Evolutionary conservation across 2,888 invertebrate genomes (phyloP).

Genomic region (Cybosia mesomella): DNA sequence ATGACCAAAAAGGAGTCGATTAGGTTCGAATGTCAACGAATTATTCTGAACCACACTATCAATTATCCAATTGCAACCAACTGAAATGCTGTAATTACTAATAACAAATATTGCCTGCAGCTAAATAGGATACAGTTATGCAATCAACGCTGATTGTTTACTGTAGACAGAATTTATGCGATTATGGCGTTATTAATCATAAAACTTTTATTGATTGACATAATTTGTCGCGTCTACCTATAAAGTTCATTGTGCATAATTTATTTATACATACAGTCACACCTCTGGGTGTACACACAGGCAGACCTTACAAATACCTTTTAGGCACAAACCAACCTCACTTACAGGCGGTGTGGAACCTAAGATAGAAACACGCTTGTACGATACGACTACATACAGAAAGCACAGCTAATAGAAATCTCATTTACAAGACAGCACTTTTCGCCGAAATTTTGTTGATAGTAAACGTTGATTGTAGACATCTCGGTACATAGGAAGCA

Average conservation of each 20-base stretch:
- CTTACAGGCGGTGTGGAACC: too few species aligned
- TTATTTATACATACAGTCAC: too few species aligned
- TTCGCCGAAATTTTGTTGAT: too few species aligned
- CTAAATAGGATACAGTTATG: constrained; percentile 26
- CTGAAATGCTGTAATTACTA: constrained; percentile 51
- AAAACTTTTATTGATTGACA: background rate
- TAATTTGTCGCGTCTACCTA: background rate
- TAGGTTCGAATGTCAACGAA: constrained; percentile 50
- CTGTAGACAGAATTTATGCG: background rate
- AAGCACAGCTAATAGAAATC: too few species aligned
- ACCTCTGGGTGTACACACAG: too few species aligned
- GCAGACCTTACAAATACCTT: too few species aligned
- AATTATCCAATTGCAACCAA: constrained; percentile 53
- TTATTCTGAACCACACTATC: constrained; percentile 54
- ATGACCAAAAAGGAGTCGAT: constrained; percentile 49
- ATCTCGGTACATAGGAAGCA: too few species aligned
- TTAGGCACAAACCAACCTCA: too few species aligned
- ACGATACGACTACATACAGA: too few species aligned
- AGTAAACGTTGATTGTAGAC: too few species aligned
- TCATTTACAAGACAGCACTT: too few species aligned
- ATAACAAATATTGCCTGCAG: constrained; percentile 26
- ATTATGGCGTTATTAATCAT: background rate
- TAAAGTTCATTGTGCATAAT: background rate
- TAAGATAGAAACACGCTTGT: too few species aligned
- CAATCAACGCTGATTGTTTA: constrained; percentile 11